Evolutionary conservation across 1,140 invertebrate genomes (phyloP), one percentile per base, ranked within the genome.

Genomic region (Leptopilina boulardi): DNA sequence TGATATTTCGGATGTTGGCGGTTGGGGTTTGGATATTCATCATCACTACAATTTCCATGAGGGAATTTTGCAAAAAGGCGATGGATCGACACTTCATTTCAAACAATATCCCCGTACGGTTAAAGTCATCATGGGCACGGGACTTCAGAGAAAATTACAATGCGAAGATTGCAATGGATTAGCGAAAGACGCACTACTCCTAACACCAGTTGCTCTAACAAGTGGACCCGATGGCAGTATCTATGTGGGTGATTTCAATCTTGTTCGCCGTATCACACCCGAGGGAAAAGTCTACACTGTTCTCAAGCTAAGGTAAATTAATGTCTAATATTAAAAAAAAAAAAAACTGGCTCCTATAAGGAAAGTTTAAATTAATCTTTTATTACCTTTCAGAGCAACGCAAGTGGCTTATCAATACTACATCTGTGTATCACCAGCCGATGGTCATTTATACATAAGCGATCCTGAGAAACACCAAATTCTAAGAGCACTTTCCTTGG

Each of bases 11-110:
- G 97, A 99, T 87, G 96, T 99, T 59, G 98, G 98, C 0, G 98
- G 97, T 11, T 99, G 98, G 98, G 98, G 98, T 75, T 91, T 99
- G 19, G 96, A 99, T 87, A 98, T 99, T 74, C 98, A 99, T 91
- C 98, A 99, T 89, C 97, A 98, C 89, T 99, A 99, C 91, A 99
- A 99, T 88, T 98, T 98, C 92, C 96, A 98, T 85, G 97, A 99
- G 93, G 98, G 97, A 84, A 98, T 99, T 80, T 91, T 99, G 51
- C 98, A 99, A 88, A 98, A 98, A 89, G 98, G 98, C 26, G 98
- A 99, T 88, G 98, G 98, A 41, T 96, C 96, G 1, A 97, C 94
- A 44, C 92, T 99, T 18, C 97, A 98, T 89, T 94, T 99, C 87
- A 98, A 98, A 87, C 96, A 98, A 87, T 97, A 98, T 87, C 96